Conservation (phyloP, 1,140 invertebrate genomes). For the Tigriopus japonicus region DNA sequence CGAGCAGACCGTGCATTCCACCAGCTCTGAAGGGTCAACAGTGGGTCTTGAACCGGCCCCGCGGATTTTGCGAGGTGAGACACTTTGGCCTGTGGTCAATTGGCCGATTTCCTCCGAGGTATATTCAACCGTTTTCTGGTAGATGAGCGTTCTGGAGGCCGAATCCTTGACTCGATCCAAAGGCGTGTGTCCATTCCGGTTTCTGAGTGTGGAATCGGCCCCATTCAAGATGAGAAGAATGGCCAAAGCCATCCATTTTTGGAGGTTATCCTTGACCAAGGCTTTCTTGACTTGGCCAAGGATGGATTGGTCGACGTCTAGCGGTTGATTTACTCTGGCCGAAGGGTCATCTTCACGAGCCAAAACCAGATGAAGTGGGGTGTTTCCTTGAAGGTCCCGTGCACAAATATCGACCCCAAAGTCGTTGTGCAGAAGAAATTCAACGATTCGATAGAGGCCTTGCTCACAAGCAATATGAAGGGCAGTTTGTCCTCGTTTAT, state of each 20-base stretch:
- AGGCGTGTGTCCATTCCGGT: slow-evolving; percentile 25
- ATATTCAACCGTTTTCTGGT: neutral
- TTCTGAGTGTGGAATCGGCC: slow-evolving; percentile 20
- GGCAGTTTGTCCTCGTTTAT: slow-evolving; percentile 42
- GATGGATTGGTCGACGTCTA: neutral
- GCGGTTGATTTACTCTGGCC: neutral
- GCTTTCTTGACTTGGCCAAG: neutral
- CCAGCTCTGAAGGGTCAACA: neutral
- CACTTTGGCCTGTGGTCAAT: neutral
- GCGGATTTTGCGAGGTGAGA: neutral
- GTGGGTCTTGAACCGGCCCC: neutral
- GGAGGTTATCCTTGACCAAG: neutral
- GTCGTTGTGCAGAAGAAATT: neutral
- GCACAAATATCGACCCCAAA: neutral
- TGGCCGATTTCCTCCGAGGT: neutral
- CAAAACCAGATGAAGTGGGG: slow-evolving; percentile 1
- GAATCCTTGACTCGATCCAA: slow-evolving; percentile 22
- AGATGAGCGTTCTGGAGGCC: neutral
- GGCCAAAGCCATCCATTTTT: neutral
- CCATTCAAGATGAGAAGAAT: neutral
- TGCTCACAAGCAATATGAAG: slow-evolving; percentile 27
- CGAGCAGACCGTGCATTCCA: slow-evolving; percentile 49
- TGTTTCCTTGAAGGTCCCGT: neutral
- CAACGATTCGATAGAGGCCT: neutral
- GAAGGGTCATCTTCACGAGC: neutral